A percentile compares a stretch with the other conserved stretches of the same genome.
Conservation (phyloP, 2,113 vertebrate genomes). For the Centropus bengalensis region DNA sequence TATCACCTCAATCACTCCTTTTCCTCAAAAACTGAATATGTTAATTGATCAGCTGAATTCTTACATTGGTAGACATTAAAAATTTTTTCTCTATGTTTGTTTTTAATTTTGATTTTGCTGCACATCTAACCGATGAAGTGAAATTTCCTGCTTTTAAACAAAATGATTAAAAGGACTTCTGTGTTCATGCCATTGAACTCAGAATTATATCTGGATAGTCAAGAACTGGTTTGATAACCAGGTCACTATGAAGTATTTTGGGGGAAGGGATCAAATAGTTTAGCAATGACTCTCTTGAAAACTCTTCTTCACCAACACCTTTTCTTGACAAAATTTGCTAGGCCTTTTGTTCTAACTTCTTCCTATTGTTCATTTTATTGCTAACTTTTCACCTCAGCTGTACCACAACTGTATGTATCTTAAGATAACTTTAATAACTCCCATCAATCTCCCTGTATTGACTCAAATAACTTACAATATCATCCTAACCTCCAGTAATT, state of each 20-base stretch:
- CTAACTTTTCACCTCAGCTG: not conserved
- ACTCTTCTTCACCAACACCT: not conserved
- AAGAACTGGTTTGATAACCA: not conserved
- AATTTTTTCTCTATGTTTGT: not conserved
- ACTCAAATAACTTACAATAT: not conserved
- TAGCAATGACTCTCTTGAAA: not conserved
- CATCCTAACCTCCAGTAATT: not conserved
- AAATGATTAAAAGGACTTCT: not conserved
- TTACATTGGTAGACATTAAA: not conserved
- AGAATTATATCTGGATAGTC: not conserved
- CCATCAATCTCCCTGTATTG: not conserved
- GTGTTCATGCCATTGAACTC: not conserved
- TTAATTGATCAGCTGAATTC: not conserved
- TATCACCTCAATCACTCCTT: not conserved
- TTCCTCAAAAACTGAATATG: not conserved
- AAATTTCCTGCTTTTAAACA: not conserved
- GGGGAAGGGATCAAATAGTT: fast-evolving
- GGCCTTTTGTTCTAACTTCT: not conserved
- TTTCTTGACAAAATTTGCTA: not conserved
- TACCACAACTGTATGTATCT: not conserved
- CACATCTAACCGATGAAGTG: not conserved
- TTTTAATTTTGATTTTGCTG: not conserved
- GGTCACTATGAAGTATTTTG: fast-evolving
- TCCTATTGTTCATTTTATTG: not conserved
- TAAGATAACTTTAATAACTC: not conserved